phyloP scores from a whole-genome alignment of 2,888 invertebrate species.

The Zygaena filipendulae region DNA sequence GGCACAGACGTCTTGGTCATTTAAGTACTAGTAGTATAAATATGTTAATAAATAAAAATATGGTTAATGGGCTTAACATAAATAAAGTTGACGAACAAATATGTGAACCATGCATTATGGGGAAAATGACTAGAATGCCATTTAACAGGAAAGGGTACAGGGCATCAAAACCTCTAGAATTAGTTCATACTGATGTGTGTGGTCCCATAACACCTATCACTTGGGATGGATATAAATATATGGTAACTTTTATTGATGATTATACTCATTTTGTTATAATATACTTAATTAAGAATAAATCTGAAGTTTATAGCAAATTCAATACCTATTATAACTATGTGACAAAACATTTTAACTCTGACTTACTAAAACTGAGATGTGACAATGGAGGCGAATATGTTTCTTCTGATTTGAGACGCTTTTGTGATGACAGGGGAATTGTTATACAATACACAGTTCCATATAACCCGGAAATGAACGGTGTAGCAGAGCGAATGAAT shows the following conservation, averaged over 20 bases:
- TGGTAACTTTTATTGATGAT: slow-evolving; percentile 13
- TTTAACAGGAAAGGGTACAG: slow-evolving; percentile 2
- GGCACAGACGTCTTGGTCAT: slow-evolving; percentile 5
- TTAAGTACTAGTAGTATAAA: slow-evolving; percentile 1
- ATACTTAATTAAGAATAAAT: slow-evolving; percentile 15
- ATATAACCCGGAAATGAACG: no score
- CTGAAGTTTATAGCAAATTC: slow-evolving; percentile 14
- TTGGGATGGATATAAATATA: slow-evolving; percentile 12
- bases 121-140: slow-evolving; percentile 8
- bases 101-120: slow-evolving; percentile 8
- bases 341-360: slow-evolving; percentile 10
- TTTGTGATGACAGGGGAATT: slow-evolving; percentile 7
- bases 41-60: not conserved
- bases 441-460: slow-evolving; percentile 9
- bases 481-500: no score
- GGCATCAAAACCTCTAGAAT: slow-evolving; percentile 8
- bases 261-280: slow-evolving; percentile 14
- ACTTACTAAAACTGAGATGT: not conserved
- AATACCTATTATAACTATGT: slow-evolving; percentile 14
- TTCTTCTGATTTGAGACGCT: slow-evolving; percentile 4
- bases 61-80: slow-evolving; percentile 7
- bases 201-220: slow-evolving; percentile 13
- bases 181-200: slow-evolving; percentile 15
- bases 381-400: slow-evolving; percentile 3
- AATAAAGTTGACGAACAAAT: no score